Evolutionary conservation across 2,888 invertebrate species (phyloP), one percentile per base, ranked within the genome.

Genomic region (Temnothorax unifasciatus): DNA sequence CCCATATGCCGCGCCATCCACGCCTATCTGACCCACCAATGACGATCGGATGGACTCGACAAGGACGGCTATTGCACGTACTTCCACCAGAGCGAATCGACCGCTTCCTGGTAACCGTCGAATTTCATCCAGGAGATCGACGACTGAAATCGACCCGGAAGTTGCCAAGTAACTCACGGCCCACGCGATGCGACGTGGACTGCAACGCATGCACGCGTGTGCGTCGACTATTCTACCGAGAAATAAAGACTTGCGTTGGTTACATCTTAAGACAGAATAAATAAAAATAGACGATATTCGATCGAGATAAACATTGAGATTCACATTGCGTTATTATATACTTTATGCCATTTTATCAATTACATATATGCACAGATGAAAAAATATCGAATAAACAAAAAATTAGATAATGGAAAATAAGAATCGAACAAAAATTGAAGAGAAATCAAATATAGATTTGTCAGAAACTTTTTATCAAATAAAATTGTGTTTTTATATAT

Each of bases 21-120:
- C 83, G 83, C 63, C 77, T 69, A 47, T 71, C 44, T 47, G 59
- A 64, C 82, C 69, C 82, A 52, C 71, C 77, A 68, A 57, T 64
- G 54, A 69, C 68, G 74, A 85, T 47, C 52, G 84, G 73, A 79
- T 69, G 83, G 87, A 85, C 73, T 74, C 69, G 57, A 69, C 50
- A 63, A 61, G 63, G 50, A 57, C 54, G 61, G 61, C 57, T 63
- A 63, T 47, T 47, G 41, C 54, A 34, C 57, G 21, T 64, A 59
- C 38, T 29, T 34, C 69, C 34, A 52, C 47, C 74, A 76, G 52
- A 74, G 54, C 50, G 75, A 84, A 87, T 91, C 88, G 88, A 89
- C 92, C 91, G 87, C 90, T 91, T 91, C 89, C 88, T 85, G 91
- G 89, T 91, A 91, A 90, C 82, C 57, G 18, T 87, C 85, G 87